A percentile compares a stretch with the other conserved stretches of the same genome.
Evolutionary conservation across 53 echinoderm and acorn worm genomes (phyloP).

Genomic region (Henricia sp.): DNA sequence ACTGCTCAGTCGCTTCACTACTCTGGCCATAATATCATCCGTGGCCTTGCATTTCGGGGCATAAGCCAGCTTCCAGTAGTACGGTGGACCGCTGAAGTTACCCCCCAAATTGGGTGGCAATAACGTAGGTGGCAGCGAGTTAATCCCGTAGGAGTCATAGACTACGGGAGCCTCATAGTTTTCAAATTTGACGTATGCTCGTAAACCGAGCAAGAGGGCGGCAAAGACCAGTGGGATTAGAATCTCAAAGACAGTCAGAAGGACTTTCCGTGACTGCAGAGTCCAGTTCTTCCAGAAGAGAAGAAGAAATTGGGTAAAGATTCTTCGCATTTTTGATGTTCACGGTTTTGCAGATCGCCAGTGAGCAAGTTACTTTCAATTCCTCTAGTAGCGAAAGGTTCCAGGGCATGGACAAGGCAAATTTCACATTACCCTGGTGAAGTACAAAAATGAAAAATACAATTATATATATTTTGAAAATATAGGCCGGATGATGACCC

Average conservation of each 20-base stretch:
- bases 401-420: too few relatives aligned
- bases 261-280: slow-evolving; percentile 69
- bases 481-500: too few relatives aligned
- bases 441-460: too few relatives aligned
- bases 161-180: slow-evolving; percentile 56
- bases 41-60: slow-evolving; percentile 56
- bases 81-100: slow-evolving; percentile 37
- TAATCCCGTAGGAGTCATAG: slow-evolving; percentile 53
- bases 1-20: slow-evolving; percentile 39
- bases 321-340: slow-evolving; percentile 67
- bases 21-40: slow-evolving; percentile 57
- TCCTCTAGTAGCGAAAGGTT: too few relatives aligned
- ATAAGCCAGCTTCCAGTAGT: slow-evolving; percentile 71
- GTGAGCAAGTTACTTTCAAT: too few relatives aligned
- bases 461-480: too few relatives aligned
- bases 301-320: slow-evolving; percentile 67
- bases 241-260: slow-evolving; percentile 78
- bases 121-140: slow-evolving; percentile 48
- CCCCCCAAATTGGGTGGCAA: slow-evolving; percentile 45
- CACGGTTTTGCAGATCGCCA: too few relatives aligned
- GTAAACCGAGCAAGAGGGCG: slow-evolving; percentile 63
- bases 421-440: too few relatives aligned
- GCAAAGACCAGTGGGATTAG: slow-evolving; percentile 73
- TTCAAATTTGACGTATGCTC: slow-evolving; percentile 56
- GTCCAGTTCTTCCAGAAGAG: slow-evolving; percentile 86